These are phyloP conservation scores for Pyrrhura leucotis DNA, from an alignment of 2,797 vertebrate genomes.

Conservation along the genomic window DNA sequence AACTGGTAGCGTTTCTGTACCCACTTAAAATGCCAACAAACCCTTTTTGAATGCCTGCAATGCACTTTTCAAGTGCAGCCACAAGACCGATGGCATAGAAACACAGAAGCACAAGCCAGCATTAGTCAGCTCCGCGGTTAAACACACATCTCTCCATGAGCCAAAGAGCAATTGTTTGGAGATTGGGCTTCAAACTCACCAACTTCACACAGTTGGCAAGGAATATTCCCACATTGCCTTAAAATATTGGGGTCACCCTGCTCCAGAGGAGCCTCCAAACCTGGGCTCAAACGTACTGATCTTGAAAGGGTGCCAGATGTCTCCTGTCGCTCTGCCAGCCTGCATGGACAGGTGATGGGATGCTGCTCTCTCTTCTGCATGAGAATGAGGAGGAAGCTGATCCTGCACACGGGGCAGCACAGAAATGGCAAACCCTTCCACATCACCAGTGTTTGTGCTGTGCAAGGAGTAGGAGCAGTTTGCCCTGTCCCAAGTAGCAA, in stretches of 20 bases:
- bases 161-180: background rate
- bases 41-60: background rate
- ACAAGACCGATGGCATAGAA: background rate
- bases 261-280: background rate
- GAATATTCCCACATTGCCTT: background rate
- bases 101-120: background rate
- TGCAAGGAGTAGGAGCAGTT: background rate
- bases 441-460: background rate
- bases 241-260: background rate
- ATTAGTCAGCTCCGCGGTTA: background rate
- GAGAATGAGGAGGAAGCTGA: background rate
- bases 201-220: background rate
- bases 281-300: background rate
- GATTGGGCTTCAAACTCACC: background rate
- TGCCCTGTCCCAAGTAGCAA: background rate
- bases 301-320: background rate
- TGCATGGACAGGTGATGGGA: accelerated
- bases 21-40: background rate
- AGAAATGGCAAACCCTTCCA: background rate
- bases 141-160: background rate
- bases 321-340: background rate
- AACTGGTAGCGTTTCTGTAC: background rate
- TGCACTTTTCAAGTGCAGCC: background rate
- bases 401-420: background rate
- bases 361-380: accelerated